These are phyloP conservation scores for Tinamus guttatus DNA, from an alignment of 2,113 vertebrate species.

Conservation along the genomic window DNA sequence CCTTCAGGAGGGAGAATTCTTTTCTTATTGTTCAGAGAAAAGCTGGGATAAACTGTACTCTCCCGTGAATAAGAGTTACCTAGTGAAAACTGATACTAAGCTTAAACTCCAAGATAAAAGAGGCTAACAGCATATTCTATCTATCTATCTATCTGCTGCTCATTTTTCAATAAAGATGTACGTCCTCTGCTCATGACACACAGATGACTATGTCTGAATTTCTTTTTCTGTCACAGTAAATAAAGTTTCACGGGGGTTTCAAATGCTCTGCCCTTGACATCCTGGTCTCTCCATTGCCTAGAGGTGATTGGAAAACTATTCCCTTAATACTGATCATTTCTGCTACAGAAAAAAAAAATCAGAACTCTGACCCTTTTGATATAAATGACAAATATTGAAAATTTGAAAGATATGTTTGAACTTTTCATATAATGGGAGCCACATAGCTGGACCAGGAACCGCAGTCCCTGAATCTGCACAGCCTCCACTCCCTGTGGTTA, in stretches of 20 bases:
- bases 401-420: neutral
- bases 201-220: neutral
- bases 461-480: constrained; percentile 9
- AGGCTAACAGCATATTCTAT: neutral
- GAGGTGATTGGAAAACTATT: neutral
- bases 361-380: neutral
- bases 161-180: neutral
- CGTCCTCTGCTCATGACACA: neutral
- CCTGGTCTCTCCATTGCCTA: neutral
- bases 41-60: neutral
- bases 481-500: constrained; percentile 23
- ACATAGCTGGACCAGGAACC: neutral
- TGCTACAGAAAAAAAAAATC: neutral
- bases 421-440: accelerated
- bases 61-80: neutral
- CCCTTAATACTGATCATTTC: neutral
- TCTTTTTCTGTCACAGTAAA: neutral
- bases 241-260: neutral
- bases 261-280: neutral
- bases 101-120: neutral
- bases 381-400: neutral
- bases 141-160: neutral
- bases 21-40: neutral
- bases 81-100: neutral
- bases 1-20: neutral